Evolutionary conservation across 2,113 vertebrate species (phyloP), one percentile per base, ranked within the genome.

Genomic region (Toxotes jaculatrix): DNA sequence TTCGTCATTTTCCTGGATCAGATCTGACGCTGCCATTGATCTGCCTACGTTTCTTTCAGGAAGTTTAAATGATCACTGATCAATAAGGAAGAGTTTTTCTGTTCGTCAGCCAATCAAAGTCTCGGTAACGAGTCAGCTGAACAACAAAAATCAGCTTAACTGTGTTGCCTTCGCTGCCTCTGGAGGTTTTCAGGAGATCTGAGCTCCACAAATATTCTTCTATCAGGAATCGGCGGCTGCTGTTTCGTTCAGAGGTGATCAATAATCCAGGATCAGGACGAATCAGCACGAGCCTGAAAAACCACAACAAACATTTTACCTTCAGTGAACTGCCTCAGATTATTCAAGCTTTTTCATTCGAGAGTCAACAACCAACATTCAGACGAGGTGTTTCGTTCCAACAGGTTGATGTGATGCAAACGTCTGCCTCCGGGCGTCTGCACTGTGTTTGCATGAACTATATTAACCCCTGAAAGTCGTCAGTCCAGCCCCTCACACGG

Each of bases 11-110:
- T 85, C 78, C 10, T 64, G 72, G 66, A 93, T 88, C 72, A 89
- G 82, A 2, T 92, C 87, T 3, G 90, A 77, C 0, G 89, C 90
- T 0, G 92, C 88, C 92, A 93, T 93, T 3, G 61, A 43, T 56
- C 0, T 5, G 4, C 34, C 17, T 49, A 12, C 49, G 16, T 47
- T 11, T 38, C 10, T 14, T 31, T 23, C 3, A 67, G 34, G 3
- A 49, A 27, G 10, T 21, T 6, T 6, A 9, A 55, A 38, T 9
- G 3, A 51, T 27, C 10, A 10, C 9, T 10, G 27, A 55, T 31
- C 68, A 81, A 62, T 67, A 17, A 62, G 40, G 21, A 61, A 23
- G 42, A 34, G 21, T 13, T 63, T 11, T 4, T 0, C 17, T 16
- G 4, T 17, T 64, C 0, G 1, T 53, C 49, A n/a, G 43, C 49